Evolutionary conservation across 2,113 vertebrate genomes (phyloP).

Genomic region (Tachysurus fulvidraco): DNA sequence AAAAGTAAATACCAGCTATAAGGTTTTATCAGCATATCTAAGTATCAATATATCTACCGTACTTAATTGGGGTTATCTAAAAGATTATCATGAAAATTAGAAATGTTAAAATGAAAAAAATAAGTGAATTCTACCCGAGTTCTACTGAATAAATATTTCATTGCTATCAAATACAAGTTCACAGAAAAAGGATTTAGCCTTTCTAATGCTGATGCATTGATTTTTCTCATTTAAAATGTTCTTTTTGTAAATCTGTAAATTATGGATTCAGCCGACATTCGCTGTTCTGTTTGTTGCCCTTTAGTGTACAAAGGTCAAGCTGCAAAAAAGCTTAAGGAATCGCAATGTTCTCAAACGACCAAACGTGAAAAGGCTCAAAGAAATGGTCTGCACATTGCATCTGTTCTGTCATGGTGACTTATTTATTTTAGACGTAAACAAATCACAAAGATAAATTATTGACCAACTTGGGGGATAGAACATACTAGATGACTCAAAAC

Average conservation of each 20-base stretch:
- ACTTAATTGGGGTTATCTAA: too few species aligned
- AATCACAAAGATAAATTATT: slow-evolving; percentile 16
- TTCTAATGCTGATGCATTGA: neutral
- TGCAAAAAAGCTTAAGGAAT: neutral
- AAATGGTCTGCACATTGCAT: neutral
- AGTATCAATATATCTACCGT: too few species aligned
- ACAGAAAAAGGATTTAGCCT: neutral
- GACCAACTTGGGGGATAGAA: neutral
- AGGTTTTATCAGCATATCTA: neutral
- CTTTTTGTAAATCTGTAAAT: neutral
- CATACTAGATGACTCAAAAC: neutral
- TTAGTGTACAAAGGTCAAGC: slow-evolving; percentile 11
- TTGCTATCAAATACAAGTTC: neutral
- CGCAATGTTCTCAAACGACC: neutral
- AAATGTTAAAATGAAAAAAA: neutral
- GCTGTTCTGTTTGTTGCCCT: neutral
- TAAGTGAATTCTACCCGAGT: neutral
- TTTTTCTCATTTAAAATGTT: neutral
- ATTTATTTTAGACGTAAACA: slow-evolving; percentile 3
- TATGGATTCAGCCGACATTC: neutral
- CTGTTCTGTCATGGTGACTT: slow-evolving; percentile 6
- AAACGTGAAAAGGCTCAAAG: neutral
- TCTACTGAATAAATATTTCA: neutral
- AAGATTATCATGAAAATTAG: too few species aligned
- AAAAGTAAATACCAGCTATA: neutral